Percentiles rank a stretch among this genome's conserved stretches.
These are phyloP conservation scores for human (Homo sapiens) DNA, from an alignment of 2,113 vertebrate genomes.

Conservation along the genomic window DNA sequence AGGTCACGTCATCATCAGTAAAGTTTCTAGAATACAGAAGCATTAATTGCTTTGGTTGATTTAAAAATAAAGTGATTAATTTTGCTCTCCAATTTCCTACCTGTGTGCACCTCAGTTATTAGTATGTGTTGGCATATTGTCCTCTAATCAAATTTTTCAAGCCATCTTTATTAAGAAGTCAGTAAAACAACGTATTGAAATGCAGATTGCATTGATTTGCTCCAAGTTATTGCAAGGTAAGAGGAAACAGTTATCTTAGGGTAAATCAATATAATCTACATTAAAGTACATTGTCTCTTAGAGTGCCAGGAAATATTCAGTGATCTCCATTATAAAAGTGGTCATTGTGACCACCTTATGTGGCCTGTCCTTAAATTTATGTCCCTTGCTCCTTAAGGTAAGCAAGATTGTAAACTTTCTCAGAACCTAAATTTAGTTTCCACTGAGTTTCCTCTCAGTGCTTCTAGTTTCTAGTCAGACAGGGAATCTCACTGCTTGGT, in stretches of 20 bases:
- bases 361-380: conserved; percentile 59
- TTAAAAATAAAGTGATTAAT: conserved; percentile 76
- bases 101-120: conserved; percentile 48
- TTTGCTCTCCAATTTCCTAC: conserved; percentile 56
- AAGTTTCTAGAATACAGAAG: conserved; percentile 25
- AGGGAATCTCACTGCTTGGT: not conserved
- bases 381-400: conserved; percentile 2
- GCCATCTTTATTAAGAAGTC: conserved; percentile 71
- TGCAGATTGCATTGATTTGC: conserved; percentile 66
- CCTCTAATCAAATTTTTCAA: conserved; percentile 62
- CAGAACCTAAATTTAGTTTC: conserved; percentile 9
- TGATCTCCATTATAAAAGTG: conserved; percentile 46
- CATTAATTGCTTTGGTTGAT: conserved; percentile 61
- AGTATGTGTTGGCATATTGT: conserved; percentile 64
- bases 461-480: not conserved
- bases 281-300: conserved; percentile 60
- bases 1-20: conserved; percentile 42
- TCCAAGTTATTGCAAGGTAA: conserved; percentile 69
- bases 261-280: conserved; percentile 71
- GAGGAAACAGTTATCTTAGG: conserved; percentile 65
- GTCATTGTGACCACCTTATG: conserved; percentile 55
- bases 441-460: not conserved
- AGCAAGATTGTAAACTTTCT: conserved; percentile 47
- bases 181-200: conserved; percentile 71
- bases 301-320: conserved; percentile 65